These are phyloP conservation scores for Pseudonaja textilis DNA, from an alignment of 2,113 vertebrate genomes.

Conservation along the genomic window DNA sequence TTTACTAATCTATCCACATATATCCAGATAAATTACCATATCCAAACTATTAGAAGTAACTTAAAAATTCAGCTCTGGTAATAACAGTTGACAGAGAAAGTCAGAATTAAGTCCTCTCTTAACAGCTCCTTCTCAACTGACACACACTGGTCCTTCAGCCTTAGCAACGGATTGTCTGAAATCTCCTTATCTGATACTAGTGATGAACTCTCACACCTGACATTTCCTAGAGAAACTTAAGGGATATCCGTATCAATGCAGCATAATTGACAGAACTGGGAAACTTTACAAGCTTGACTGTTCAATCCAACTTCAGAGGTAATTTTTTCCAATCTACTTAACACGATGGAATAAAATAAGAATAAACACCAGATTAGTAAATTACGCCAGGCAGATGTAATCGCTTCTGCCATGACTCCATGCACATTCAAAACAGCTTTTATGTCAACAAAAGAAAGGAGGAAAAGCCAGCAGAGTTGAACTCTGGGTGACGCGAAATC, in stretches of 20 bases:
- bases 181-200: not conserved
- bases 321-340: not conserved
- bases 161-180: not conserved
- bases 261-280: not conserved
- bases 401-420: not conserved
- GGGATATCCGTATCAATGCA: not conserved
- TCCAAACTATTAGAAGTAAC: not conserved
- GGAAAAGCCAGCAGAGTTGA: not conserved
- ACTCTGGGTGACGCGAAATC: not conserved
- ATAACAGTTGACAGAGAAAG: not conserved
- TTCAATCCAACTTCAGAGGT: not conserved
- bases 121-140: not conserved
- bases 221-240: not conserved
- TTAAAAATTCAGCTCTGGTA: not conserved
- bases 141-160: not conserved
- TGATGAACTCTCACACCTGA: not conserved
- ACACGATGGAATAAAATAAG: no score
- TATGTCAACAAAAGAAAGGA: not conserved
- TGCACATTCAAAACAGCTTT: not conserved
- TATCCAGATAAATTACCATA: not conserved
- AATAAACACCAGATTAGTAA: not conserved
- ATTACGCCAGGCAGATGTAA: not conserved
- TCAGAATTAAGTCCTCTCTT: not conserved
- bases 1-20: not conserved
- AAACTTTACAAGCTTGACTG: not conserved